A percentile compares a stretch with the other conserved stretches of the same genome.
phyloP scores from a whole-genome alignment of 2,113 vertebrate species.

The Leucoraja erinaceus region DNA sequence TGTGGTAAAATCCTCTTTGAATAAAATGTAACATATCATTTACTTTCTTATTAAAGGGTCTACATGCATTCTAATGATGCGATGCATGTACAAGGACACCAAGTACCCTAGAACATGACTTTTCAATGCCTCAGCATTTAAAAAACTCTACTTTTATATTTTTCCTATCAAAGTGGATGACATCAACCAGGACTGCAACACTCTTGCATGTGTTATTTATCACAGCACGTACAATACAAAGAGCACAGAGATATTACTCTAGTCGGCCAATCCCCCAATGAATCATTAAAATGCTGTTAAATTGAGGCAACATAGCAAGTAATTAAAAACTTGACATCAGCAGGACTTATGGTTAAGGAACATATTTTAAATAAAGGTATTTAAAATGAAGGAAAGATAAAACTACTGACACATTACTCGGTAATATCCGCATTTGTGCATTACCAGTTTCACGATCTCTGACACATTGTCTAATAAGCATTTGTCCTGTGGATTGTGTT shows the following conservation, averaged over 20 bases:
- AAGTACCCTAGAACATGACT: no score
- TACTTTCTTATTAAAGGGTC: no score
- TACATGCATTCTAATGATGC: no score
- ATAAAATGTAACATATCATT: no score
- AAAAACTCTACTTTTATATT: no score
- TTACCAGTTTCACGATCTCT: neutral
- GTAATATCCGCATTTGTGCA: neutral
- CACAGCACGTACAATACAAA: neutral
- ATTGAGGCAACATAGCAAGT: neutral
- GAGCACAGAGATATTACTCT: neutral
- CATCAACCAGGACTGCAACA: neutral
- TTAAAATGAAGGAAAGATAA: neutral
- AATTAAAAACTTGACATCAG: neutral
- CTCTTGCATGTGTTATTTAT: neutral
- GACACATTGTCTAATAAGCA: neutral
- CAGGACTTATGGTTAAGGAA: neutral
- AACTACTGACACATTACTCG: neutral
- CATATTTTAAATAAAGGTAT: neutral
- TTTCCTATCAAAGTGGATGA: no score
- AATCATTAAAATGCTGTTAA: neutral
- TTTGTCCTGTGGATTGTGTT: neutral
- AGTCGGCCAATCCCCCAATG: neutral
- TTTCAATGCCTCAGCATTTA: no score
- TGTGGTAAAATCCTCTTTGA: no score
- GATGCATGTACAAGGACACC: no score